Conservation (phyloP, 2,888 invertebrate genomes). For the Amphipyra tragopoginis region DNA sequence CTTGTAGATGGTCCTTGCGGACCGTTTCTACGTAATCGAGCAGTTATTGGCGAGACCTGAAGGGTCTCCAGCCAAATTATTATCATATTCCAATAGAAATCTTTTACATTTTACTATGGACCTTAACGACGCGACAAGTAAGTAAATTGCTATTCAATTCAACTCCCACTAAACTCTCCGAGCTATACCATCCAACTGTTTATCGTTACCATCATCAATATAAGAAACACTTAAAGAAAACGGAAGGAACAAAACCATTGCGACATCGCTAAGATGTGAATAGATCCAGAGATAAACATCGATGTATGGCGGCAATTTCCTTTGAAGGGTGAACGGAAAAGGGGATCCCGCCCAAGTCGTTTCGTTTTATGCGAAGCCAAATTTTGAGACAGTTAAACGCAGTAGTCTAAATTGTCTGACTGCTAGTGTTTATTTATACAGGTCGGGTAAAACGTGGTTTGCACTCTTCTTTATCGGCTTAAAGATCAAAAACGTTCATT, state of each 20-base stretch:
- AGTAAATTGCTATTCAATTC: too few species aligned
- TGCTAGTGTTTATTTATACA: slow-evolving; percentile 8
- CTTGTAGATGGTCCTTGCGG: too few species aligned
- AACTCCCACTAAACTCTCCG: background rate
- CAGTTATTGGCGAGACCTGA: too few species aligned
- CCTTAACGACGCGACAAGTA: too few species aligned
- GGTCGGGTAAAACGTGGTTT: background rate
- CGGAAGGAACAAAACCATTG: slow-evolving; percentile 68
- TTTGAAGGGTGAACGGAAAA: slow-evolving; percentile 80
- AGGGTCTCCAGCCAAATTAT: too few species aligned
- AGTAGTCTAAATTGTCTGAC: slow-evolving; percentile 10
- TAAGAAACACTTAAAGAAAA: slow-evolving; percentile 50
- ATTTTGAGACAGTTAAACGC: slow-evolving; percentile 25
- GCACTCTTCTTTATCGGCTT: background rate
- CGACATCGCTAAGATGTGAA: slow-evolving; percentile 78
- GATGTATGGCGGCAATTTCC: slow-evolving; percentile 86
- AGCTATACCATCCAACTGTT: slow-evolving; percentile 26
- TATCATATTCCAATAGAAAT: too few species aligned
- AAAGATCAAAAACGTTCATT: too few species aligned
- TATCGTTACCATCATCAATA: slow-evolving; percentile 36
- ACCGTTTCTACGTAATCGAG: too few species aligned
- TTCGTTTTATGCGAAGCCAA: slow-evolving; percentile 72
- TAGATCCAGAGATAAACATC: slow-evolving; percentile 84
- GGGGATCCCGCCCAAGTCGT: slow-evolving; percentile 71
- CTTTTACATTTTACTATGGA: too few species aligned